phyloP scores from a whole-genome alignment of 1,140 invertebrate genomes.

The Caenorhabditis inopinata region DNA sequence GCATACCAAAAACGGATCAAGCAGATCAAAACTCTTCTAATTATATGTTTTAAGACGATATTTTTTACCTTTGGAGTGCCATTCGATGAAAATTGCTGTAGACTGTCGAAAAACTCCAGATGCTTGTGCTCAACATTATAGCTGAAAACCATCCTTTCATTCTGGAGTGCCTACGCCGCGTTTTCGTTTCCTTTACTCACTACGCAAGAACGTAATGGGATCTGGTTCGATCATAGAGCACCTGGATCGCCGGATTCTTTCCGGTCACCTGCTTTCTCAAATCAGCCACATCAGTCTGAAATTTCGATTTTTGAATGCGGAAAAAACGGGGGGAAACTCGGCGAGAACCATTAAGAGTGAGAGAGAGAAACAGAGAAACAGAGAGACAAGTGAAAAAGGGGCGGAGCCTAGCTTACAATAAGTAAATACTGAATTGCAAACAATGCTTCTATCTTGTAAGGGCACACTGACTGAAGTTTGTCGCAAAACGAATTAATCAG shows the following conservation, averaged over 20 bases:
- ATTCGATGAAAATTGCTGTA: not conserved
- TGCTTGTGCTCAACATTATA: not conserved
- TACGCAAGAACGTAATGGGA: not conserved
- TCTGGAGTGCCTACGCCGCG: not conserved
- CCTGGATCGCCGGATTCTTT: not conserved
- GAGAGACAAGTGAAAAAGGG: no score
- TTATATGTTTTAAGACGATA: no score
- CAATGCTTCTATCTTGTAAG: not conserved
- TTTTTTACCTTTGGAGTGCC: not conserved
- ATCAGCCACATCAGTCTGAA: not conserved
- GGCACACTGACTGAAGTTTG: not conserved
- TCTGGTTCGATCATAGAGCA: not conserved
- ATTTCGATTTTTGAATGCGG: no score
- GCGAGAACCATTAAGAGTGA: no score
- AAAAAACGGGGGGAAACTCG: no score
- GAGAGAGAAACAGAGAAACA: no score
- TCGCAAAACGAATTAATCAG: conserved; percentile 3
- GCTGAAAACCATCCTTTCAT: not conserved
- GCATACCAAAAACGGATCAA: no score
- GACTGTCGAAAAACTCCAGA: not conserved
- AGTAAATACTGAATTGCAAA: not conserved
- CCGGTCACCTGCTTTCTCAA: not conserved
- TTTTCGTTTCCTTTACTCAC: not conserved
- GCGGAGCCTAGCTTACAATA: not conserved
- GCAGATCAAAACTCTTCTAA: no score